Conservation (phyloP, 2,113 vertebrate species). For the Oryctolagus cuniculus region mOryCun1.1 NC_091432.1:158129001-158129500, state of each 20-base stretch:
- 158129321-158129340: conserved; percentile 1
- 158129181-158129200: conserved; percentile 24
- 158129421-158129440: neutral
- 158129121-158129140: conserved; percentile 10
- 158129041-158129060: neutral
- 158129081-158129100: conserved; percentile 41
- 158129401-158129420: neutral
- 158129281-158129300: neutral
- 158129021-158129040: conserved; percentile 15
- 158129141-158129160: neutral
- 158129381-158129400: neutral
- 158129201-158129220: neutral
- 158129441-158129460: neutral
- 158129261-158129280: conserved; percentile 47
- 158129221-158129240: conserved; percentile 29
- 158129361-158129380: neutral
- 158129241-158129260: neutral
- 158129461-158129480: neutral
- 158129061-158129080: neutral
- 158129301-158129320: conserved; percentile 35
- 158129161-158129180: neutral
- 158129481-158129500: neutral
- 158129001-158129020: neutral
- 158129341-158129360: neutral
- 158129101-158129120: neutral